Conservation (phyloP, 64 coral and sea anemone genomes). For the Dendronephthya gigantea region DNA sequence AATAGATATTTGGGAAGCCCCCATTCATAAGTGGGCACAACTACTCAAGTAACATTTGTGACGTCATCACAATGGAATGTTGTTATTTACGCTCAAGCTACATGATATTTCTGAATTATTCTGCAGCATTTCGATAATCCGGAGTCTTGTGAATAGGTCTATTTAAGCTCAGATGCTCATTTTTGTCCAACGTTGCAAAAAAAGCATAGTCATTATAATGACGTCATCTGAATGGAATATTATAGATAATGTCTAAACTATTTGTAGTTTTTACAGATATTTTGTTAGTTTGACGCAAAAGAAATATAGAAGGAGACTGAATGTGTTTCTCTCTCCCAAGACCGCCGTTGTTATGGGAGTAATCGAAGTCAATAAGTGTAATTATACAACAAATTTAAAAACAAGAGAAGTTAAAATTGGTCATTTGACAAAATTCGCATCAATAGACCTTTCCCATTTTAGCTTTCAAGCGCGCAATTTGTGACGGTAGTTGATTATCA, state of each 20-base stretch:
- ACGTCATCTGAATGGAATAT: slow-evolving; percentile 3
- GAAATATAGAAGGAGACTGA: neutral
- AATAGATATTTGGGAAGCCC: neutral
- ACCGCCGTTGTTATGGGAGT: too few species aligned
- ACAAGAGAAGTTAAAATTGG: too few species aligned
- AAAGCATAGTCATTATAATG: neutral
- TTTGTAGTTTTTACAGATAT: neutral
- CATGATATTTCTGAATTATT: neutral
- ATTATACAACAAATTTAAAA: too few species aligned
- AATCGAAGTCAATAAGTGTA: too few species aligned
- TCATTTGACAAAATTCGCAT: too few species aligned
- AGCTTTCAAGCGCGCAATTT: too few species aligned
- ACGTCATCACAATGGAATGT: slow-evolving; percentile 10
- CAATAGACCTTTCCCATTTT: too few species aligned
- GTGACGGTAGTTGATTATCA: too few species aligned
- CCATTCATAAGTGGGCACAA: slow-evolving; percentile 9
- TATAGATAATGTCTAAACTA: neutral
- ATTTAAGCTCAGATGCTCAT: neutral
- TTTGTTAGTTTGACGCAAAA: neutral
- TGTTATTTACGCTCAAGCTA: neutral
- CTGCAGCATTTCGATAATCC: neutral
- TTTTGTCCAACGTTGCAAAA: neutral
- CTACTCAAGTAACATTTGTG: neutral
- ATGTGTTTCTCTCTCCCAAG: too few species aligned
- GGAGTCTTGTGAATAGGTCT: neutral